Base-by-base conservation (phyloP, 2,113 vertebrate species). In the Myodes glareolus region DNA sequence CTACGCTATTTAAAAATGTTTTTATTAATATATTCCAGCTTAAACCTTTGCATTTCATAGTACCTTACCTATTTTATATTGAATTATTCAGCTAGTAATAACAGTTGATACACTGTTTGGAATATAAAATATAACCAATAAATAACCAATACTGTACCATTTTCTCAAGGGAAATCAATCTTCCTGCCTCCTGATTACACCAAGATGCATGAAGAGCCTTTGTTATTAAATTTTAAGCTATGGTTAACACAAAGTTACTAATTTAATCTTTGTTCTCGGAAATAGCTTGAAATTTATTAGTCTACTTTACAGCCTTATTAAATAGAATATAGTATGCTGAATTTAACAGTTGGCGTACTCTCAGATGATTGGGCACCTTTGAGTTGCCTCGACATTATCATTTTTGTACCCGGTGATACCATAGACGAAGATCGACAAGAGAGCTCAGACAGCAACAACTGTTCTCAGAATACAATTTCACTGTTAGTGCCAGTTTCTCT, bases 221-320 rank as follows among this genome's bases (percentile, higher is more conserved):
- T 4, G 81, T 94, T 95, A 97, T 94, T 97, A 89, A 92, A 96
- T 70, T 91, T 86, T 94, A 91, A 96, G 91, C 45, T 91, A 33
- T 63, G 36, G 70, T 92, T 96, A 96, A 67, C 47, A 89, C 80
- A 92, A 94, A 95, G 81, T 75, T 94, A 82, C 88, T 92, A 88
- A 96, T 96, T 94, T 96, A 86, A 92, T 97, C 31, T 96, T 95
- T 90, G 33, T 75, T 95, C 45, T 78, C 84, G 25, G 61, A 95
- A 97, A 88, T 78, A 96, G 31, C 39, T 94, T 92, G 63, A 95
- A 78, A 94, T 87, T 39, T 92, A 92, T 95, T 96, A 65, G 52
- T 94, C 76, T 95, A 23, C 14, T 90, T 92, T 39, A 88, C 45
- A 93, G 33, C n/a, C 21, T 88, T 97, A 76, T 96, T 93, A 92